These are phyloP conservation scores for Palythoa grandiflora DNA, from an alignment of 92 coral and sea anemone species.

Conservation along the genomic window DNA sequence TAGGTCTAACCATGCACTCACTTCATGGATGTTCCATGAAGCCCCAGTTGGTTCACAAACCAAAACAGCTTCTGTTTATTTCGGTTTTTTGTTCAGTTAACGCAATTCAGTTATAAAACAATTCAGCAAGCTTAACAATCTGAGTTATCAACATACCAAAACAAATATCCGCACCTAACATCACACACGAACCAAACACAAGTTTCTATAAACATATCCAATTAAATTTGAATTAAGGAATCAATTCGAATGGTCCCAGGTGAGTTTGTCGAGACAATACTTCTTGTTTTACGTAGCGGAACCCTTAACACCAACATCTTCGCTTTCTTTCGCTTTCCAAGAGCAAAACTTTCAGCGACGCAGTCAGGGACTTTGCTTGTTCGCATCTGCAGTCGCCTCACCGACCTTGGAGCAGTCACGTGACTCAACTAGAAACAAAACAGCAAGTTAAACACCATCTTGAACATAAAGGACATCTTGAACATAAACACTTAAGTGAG, in stretches of 20 bases:
- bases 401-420: constrained; percentile 33
- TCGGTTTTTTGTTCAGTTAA: no score
- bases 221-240: constrained; percentile 25
- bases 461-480: no score
- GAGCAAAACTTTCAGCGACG: constrained; percentile 1
- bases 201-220: not conserved
- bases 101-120: no score
- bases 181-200: not conserved
- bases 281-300: not conserved
- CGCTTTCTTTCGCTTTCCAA: constrained; percentile 37
- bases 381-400: constrained; percentile 24
- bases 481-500: no score
- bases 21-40: no score
- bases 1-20: no score
- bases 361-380: constrained; percentile 23
- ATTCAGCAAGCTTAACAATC: no score
- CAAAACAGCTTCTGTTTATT: no score
- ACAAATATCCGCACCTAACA: not conserved
- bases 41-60: no score
- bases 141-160: not conserved
- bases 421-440: constrained; percentile 31
- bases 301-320: constrained; percentile 22
- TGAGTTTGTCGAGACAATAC: not conserved
- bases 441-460: not conserved
- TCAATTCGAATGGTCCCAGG: not conserved